These are phyloP conservation scores for Callimico goeldii DNA, from an alignment of 2,797 vertebrate species.

Conservation along the genomic window DNA sequence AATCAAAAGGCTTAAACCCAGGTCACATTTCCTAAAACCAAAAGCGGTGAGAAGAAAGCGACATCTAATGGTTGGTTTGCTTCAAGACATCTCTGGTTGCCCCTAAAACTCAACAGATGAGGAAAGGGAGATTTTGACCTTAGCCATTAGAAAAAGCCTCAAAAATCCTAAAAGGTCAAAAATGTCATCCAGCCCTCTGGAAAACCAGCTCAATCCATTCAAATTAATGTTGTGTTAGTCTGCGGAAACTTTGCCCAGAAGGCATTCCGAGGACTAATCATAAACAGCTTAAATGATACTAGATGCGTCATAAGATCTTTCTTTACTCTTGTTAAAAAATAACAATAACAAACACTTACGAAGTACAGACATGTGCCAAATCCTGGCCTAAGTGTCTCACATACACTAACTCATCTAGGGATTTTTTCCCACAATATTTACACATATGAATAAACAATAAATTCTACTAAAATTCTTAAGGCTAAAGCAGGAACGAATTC, in stretches of 20 bases:
- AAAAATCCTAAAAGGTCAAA: constrained; percentile 40
- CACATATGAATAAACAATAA: constrained; percentile 20
- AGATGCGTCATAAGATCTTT: background rate
- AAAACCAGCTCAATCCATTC: background rate
- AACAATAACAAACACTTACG: background rate
- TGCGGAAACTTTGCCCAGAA: background rate
- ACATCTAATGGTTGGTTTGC: constrained; percentile 56
- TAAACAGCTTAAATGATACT: background rate
- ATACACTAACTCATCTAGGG: background rate
- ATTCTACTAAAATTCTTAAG: constrained; percentile 10
- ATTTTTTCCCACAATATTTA: background rate
- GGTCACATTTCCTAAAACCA: background rate
- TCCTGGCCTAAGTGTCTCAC: background rate
- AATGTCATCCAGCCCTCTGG: background rate
- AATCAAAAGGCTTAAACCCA: constrained; percentile 35
- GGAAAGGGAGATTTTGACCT: background rate
- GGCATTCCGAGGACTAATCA: background rate
- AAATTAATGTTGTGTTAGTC: background rate
- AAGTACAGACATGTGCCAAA: background rate
- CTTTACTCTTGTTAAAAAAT: background rate
- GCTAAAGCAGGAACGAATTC: constrained; percentile 35
- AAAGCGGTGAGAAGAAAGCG: constrained; percentile 48
- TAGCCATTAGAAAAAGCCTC: constrained; percentile 22
- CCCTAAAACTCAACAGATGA: background rate
- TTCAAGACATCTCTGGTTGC: background rate